Evolutionary conservation across 2,888 invertebrate species (phyloP).

Genomic region (Acronicta aceris): DNA sequence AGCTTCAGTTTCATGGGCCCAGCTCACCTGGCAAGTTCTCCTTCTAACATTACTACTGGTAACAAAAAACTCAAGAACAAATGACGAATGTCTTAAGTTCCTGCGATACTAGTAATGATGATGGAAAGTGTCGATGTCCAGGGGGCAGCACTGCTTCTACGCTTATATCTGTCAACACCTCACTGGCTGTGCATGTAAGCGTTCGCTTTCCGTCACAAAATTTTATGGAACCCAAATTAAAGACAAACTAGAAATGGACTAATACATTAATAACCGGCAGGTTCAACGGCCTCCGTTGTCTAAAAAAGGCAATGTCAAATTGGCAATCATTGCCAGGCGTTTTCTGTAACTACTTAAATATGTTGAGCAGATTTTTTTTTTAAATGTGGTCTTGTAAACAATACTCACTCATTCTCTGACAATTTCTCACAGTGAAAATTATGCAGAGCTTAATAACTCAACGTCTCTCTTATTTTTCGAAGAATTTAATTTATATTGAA

Average conservation of each 20-base stretch:
- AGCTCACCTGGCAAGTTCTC: conserved; percentile 43
- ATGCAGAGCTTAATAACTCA: too few species aligned
- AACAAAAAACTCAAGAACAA: not conserved
- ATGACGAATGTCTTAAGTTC: conserved; percentile 10
- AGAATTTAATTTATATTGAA: not conserved
- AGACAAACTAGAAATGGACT: conserved; percentile 19
- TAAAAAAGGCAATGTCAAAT: too few species aligned
- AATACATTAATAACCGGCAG: not conserved
- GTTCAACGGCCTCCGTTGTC: too few species aligned
- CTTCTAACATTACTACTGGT: conserved; percentile 6
- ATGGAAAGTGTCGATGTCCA: conserved; percentile 6
- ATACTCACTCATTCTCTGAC: too few species aligned
- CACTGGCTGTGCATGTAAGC: conserved; percentile 75
- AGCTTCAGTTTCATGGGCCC: conserved; percentile 73
- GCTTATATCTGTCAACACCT: conserved; percentile 71
- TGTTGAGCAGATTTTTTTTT: too few species aligned
- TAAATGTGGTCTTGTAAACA: too few species aligned
- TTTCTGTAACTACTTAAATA: too few species aligned
- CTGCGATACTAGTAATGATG: conserved; percentile 4
- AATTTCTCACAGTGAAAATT: too few species aligned
- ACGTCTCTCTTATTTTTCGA: not conserved
- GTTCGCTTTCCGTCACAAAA: conserved; percentile 48
- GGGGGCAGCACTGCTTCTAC: conserved; percentile 66
- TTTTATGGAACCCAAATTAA: conserved; percentile 23
- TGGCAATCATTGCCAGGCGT: too few species aligned